phyloP scores from a whole-genome alignment of 2,888 invertebrate genomes.

The Osmoderma eremita region DNA sequence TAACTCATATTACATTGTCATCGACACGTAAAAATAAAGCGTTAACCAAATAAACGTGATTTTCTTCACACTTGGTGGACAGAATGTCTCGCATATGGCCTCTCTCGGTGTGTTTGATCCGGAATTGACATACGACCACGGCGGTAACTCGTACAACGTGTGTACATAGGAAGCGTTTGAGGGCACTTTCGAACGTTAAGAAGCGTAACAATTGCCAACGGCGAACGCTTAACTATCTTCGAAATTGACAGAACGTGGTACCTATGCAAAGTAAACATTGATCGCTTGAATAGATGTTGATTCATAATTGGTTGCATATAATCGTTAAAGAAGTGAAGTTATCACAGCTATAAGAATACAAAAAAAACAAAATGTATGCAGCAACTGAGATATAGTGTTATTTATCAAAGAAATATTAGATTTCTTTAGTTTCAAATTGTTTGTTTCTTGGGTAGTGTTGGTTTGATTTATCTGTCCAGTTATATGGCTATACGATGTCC shows the following conservation, averaged over 20 bases:
- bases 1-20: slow-evolving; percentile 46
- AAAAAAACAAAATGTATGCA: neutral
- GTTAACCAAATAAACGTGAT: slow-evolving; percentile 54
- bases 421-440: too few species aligned
- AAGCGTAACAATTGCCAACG: slow-evolving; percentile 16
- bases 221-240: slow-evolving; percentile 16
- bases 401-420: too few species aligned
- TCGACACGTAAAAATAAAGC: slow-evolving; percentile 51
- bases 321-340: too few species aligned
- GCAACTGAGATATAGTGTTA: too few species aligned
- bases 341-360: too few species aligned
- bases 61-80: slow-evolving; percentile 55
- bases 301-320: neutral
- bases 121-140: slow-evolving; percentile 51
- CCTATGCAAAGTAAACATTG: slow-evolving; percentile 9
- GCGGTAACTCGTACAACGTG: slow-evolving; percentile 30
- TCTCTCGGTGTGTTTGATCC: slow-evolving; percentile 53
- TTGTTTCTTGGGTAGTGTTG: too few species aligned
- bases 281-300: slow-evolving; percentile 15
- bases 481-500: neutral
- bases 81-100: slow-evolving; percentile 47
- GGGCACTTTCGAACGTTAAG: slow-evolving; percentile 18
- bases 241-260: slow-evolving; percentile 19
- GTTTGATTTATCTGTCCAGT: too few species aligned
- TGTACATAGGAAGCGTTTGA: slow-evolving; percentile 31